Percentiles rank a stretch among this genome's conserved stretches.
phyloP scores from a whole-genome alignment of 2,797 vertebrate genomes.

The Crocodylus rhombifer region DNA sequence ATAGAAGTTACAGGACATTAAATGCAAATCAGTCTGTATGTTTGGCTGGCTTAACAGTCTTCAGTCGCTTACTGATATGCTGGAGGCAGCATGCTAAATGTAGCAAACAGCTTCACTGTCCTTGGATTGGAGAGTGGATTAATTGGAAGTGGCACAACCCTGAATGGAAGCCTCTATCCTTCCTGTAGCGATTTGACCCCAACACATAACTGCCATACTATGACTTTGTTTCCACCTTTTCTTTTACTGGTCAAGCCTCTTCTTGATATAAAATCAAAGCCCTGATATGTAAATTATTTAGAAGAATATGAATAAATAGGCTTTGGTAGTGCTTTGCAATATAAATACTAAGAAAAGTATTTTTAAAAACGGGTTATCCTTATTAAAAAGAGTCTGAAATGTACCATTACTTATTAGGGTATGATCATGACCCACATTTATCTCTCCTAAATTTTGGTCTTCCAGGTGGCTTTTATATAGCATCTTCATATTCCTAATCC shows the following conservation, averaged over 20 bases:
- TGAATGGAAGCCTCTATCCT: neutral
- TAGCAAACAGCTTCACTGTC: neutral
- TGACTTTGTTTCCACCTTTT: neutral
- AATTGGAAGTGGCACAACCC: slow-evolving; percentile 3
- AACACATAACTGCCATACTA: neutral
- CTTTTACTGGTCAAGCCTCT: neutral
- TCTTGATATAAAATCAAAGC: neutral
- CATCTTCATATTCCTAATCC: neutral
- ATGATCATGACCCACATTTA: neutral
- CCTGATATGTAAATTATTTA: neutral
- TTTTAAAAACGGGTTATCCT: neutral
- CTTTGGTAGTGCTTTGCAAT: neutral
- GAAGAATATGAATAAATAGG: neutral
- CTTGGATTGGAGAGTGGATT: neutral
- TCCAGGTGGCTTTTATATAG: neutral
- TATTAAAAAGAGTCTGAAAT: neutral
- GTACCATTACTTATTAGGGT: neutral
- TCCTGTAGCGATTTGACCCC: neutral
- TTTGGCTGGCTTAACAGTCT: neutral
- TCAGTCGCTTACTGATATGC: neutral
- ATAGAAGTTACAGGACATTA: slow-evolving; percentile 6
- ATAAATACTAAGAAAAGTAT: neutral
- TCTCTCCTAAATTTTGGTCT: neutral
- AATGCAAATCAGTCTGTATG: slow-evolving; percentile 7
- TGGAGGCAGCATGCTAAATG: slow-evolving; percentile 22